A percentile compares a stretch with the other conserved stretches of the same genome.
Evolutionary conservation across 2,888 invertebrate species (phyloP).

Genomic region (Habroteleia sp.): DNA sequence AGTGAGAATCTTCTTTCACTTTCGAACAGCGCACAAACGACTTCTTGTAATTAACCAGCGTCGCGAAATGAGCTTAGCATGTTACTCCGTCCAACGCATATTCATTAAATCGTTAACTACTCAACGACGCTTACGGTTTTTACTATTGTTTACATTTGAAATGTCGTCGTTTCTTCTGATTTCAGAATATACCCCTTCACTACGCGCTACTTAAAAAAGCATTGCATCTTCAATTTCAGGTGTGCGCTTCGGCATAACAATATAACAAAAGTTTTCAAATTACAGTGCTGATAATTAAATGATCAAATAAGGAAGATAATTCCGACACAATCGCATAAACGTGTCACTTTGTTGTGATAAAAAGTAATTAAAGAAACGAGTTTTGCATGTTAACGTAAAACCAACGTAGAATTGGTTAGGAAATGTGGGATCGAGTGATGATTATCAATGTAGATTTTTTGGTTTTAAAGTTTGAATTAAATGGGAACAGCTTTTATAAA

Average conservation of each 20-base stretch:
- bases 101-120: slow-evolving; percentile 63
- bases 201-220: slow-evolving; percentile 1
- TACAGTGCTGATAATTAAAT: too few species aligned
- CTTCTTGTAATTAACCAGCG: slow-evolving; percentile 62
- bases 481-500: too few species aligned
- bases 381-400: too few species aligned
- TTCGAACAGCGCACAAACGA: slow-evolving; percentile 56
- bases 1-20: slow-evolving; percentile 61
- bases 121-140: slow-evolving; percentile 57
- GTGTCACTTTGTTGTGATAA: too few species aligned
- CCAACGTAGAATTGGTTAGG: too few species aligned
- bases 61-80: slow-evolving; percentile 56
- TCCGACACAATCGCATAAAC: too few species aligned
- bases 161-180: slow-evolving; percentile 36
- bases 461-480: too few species aligned
- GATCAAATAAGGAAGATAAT: too few species aligned
- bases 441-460: too few species aligned
- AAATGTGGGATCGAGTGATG: too few species aligned
- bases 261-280: too few species aligned
- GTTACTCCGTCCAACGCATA: slow-evolving; percentile 52
- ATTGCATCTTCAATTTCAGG: slow-evolving; percentile 1
- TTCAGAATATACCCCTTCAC: slow-evolving; percentile 4
- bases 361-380: too few species aligned
- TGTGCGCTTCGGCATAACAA: background rate
- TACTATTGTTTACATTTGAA: slow-evolving; percentile 57